Evolutionary conservation across 2,888 invertebrate genomes (phyloP).

Genomic region (Trichopoda pennipes): DNA sequence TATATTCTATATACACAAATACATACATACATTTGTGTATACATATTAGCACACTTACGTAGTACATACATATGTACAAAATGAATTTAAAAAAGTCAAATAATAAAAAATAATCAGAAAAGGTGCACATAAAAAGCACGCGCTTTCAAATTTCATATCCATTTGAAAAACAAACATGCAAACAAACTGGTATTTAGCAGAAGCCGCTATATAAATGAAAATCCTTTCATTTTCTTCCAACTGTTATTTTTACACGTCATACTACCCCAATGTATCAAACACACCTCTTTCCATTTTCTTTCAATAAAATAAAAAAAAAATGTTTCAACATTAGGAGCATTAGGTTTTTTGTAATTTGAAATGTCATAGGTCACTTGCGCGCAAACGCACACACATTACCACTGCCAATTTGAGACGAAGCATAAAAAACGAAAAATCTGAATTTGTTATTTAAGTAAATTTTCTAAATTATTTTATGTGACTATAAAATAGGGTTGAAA

Average conservation of each 20-base stretch:
- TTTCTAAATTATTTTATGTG: not conserved
- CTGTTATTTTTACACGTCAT: conserved; percentile 27
- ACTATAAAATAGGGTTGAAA: conserved; percentile 64
- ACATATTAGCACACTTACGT: not conserved
- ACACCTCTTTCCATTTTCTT: conserved; percentile 50
- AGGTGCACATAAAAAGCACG: conserved; percentile 59
- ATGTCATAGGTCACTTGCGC: conserved; percentile 41
- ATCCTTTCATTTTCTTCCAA: conserved; percentile 52
- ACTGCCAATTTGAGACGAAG: conserved; percentile 1
- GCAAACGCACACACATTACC: conserved; percentile 13
- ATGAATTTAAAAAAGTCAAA: not conserved
- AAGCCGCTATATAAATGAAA: conserved; percentile 22
- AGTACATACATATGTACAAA: not conserved
- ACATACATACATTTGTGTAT: not conserved
- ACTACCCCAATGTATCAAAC: conserved; percentile 35
- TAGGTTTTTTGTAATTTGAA: conserved; percentile 29
- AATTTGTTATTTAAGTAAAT: conserved; percentile 22
- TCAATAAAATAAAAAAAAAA: conserved; percentile 27
- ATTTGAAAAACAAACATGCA: conserved; percentile 10
- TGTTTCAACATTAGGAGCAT: conserved; percentile 26
- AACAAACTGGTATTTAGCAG: conserved; percentile 8
- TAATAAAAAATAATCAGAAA: conserved; percentile 38
- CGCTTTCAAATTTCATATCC: conserved; percentile 61
- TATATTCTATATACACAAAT: not conserved
- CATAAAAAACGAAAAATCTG: conserved; percentile 20